Conservation (phyloP, 2,113 vertebrate species). For the Neotoma lepida region DNA sequence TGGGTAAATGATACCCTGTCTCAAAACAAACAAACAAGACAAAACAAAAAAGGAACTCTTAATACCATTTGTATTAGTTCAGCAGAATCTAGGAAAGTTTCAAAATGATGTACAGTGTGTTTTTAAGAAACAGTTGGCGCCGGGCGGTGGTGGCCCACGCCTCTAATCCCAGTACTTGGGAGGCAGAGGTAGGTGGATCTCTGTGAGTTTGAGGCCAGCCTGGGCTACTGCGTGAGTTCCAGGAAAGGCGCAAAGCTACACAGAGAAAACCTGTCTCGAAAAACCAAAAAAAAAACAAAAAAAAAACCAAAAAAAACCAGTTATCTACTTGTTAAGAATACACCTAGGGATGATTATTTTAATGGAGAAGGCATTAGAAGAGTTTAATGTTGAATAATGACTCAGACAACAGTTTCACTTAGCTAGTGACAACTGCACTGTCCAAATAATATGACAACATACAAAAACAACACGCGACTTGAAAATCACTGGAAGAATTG, state of each 20-base stretch:
- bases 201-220: too few species aligned
- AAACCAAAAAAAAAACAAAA: too few species aligned
- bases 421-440: not conserved
- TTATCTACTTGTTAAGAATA: not conserved
- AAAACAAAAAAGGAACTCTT: not conserved
- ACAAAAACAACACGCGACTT: not conserved
- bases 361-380: not conserved
- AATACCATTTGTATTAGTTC: not conserved
- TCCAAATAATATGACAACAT: not conserved
- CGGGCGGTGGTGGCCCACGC: too few species aligned
- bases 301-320: too few species aligned
- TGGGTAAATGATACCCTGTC: not conserved
- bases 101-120: not conserved
- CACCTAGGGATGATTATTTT: not conserved
- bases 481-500: not conserved
- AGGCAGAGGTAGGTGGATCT: too few species aligned
- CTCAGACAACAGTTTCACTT: conserved; percentile 3
- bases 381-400: not conserved
- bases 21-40: not conserved
- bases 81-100: not conserved
- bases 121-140: not conserved
- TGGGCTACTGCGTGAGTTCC: too few species aligned
- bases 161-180: too few species aligned
- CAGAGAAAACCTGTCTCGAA: too few species aligned
- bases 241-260: too few species aligned